phyloP scores from a whole-genome alignment of 2,113 vertebrate species.

The Ariopsis seemanni region DNA sequence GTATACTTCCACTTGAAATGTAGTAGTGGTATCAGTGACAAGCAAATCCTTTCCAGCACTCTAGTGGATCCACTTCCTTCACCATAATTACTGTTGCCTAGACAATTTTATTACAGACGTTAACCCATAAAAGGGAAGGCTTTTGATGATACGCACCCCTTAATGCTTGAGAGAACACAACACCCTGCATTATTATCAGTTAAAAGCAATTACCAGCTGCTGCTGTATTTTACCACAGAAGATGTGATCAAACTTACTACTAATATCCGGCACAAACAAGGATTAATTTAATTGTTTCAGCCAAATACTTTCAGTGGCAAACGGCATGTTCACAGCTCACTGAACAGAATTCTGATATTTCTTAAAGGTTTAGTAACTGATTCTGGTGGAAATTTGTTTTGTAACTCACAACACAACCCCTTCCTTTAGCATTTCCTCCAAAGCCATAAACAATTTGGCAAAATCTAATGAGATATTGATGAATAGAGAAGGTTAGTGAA shows the following conservation, averaged over 20 bases:
- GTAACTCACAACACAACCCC: background rate
- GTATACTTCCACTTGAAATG: background rate
- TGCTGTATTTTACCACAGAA: background rate
- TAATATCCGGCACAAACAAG: background rate
- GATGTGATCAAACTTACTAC: background rate
- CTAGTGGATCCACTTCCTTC: conserved; percentile 4
- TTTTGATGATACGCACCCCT: background rate
- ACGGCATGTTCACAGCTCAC: background rate
- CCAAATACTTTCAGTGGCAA: background rate
- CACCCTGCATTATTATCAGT: background rate
- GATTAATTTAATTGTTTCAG: background rate
- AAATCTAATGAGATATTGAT: background rate
- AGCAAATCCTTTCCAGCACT: background rate
- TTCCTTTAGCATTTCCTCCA: background rate
- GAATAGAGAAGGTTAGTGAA: background rate
- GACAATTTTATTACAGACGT: conserved; percentile 21
- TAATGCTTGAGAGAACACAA: background rate
- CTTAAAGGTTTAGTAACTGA: background rate
- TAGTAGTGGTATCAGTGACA: background rate
- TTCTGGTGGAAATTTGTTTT: background rate
- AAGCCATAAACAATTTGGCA: background rate
- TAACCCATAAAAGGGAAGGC: background rate
- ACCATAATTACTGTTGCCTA: conserved; percentile 29
- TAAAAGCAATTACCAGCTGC: background rate
- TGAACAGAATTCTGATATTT: background rate